Base-by-base conservation (phyloP, 2,888 invertebrate species). In the Eulithis testata region DNA sequence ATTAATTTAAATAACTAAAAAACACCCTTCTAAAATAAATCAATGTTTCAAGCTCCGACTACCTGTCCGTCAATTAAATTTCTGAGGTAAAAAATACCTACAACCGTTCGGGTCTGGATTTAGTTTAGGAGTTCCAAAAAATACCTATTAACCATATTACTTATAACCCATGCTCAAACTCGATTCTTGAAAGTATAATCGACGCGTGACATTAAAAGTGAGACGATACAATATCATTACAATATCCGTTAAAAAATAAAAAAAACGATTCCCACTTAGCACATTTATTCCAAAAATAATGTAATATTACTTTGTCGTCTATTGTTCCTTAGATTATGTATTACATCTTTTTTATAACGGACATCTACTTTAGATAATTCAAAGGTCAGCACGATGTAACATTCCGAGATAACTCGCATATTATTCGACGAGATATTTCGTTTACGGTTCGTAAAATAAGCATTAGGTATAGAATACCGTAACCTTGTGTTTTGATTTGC, bases 271-370 rank as follows among this genome's bases (percentile, higher is more conserved):
- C 53, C 11, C 47, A 49, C 64, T 66, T 65, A 63, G 67, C 50
- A 77, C 72, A 71, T 73, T 68, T 74, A 76, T 71, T 72, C 31
- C 73, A 73, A 68, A 77, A 73, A 37, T n/a, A 36, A 52, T 78
- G 74, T 77, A 44, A 12, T 65, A 78, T 75, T 69, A 71, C 78
- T 76, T 78, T 77, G 72, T 76, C 70, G 74, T 76, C 76, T 73
- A 82, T 86, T 85, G 82, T 84, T 81, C 75, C 78, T 76, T 69
- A 76, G 72, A 79, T 85, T 80, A 86, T 85, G 68, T 81, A 85
- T 84, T 81, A 73, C 66, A 70, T 78, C 65, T 78, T 80, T 73
- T 80, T 76, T 78, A 68, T 65, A 71, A 69, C 60, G 36, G 58
- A 73, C 72, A 76, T 81, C 77, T 78, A 69, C 75, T 76, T 76